phyloP scores from a whole-genome alignment of 2,888 invertebrate species.

The Athetis lepigone region DNA sequence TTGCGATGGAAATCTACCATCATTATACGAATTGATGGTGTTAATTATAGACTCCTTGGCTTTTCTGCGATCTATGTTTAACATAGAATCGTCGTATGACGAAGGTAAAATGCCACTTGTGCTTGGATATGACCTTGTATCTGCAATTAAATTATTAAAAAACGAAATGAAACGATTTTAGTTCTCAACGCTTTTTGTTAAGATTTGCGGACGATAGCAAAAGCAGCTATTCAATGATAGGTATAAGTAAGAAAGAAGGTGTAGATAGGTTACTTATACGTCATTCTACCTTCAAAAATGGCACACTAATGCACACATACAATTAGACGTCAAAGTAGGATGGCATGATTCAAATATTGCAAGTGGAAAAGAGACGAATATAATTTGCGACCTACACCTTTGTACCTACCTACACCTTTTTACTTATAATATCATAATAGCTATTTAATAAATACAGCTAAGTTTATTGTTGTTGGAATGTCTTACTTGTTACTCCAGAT shows the following conservation, averaged over 20 bases:
- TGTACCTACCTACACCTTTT: no score
- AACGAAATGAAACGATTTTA: background rate
- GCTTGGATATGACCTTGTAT: constrained; percentile 10
- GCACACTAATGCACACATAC: no score
- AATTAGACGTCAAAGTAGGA: no score
- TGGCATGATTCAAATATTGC: no score
- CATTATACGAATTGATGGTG: constrained; percentile 83
- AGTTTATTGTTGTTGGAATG: background rate
- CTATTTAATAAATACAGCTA: background rate
- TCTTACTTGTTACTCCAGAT: constrained; percentile 38
- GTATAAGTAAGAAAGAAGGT: no score
- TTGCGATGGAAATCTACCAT: constrained; percentile 85
- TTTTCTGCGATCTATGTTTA: constrained; percentile 66
- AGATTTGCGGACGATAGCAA: no score
- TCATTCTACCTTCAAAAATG: no score
- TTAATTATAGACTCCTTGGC: constrained; percentile 81
- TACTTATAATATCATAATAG: no score
- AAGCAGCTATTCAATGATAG: no score
- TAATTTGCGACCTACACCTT: no score
- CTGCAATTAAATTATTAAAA: constrained; percentile 22
- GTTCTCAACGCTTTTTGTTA: background rate
- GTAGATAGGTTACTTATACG: no score
- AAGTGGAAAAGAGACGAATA: no score
- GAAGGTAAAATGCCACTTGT: constrained; percentile 37
- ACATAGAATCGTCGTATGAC: constrained; percentile 62